A percentile compares a stretch with the other conserved stretches of the same genome.
Conservation (phyloP, 2,113 vertebrate genomes). For the Mesitornis unicolor region DNA sequence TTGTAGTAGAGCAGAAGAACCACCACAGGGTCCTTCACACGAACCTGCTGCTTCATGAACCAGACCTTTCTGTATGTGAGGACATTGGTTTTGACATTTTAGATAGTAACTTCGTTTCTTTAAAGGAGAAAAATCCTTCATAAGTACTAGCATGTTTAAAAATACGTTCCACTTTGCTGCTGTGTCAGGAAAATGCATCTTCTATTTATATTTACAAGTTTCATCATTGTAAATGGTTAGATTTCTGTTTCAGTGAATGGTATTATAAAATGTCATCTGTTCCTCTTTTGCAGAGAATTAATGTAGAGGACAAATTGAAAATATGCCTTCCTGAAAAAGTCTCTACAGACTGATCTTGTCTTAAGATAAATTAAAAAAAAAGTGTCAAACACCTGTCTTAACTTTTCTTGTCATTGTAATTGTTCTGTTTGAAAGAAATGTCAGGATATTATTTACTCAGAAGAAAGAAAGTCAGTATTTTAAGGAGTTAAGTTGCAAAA, state of each 20-base stretch:
- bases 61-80: neutral
- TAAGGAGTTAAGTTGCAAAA: neutral
- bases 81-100: neutral
- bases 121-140: neutral
- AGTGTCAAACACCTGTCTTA: neutral
- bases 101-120: neutral
- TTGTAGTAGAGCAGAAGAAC: neutral
- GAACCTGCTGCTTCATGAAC: neutral
- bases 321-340: neutral
- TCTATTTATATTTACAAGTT: slow-evolving; percentile 40
- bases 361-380: neutral
- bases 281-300: slow-evolving; percentile 32
- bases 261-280: neutral
- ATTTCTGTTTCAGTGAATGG: neutral
- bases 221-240: neutral
- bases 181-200: neutral
- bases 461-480: neutral
- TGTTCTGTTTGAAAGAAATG: neutral
- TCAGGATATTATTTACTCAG: neutral
- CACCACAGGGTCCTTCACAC: neutral
- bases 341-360: neutral
- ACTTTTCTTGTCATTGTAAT: neutral
- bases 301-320: neutral
- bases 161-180: neutral
- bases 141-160: neutral